These are phyloP conservation scores for Oceanites oceanicus DNA, from an alignment of 2,113 vertebrate species.

Conservation along the genomic window DNA sequence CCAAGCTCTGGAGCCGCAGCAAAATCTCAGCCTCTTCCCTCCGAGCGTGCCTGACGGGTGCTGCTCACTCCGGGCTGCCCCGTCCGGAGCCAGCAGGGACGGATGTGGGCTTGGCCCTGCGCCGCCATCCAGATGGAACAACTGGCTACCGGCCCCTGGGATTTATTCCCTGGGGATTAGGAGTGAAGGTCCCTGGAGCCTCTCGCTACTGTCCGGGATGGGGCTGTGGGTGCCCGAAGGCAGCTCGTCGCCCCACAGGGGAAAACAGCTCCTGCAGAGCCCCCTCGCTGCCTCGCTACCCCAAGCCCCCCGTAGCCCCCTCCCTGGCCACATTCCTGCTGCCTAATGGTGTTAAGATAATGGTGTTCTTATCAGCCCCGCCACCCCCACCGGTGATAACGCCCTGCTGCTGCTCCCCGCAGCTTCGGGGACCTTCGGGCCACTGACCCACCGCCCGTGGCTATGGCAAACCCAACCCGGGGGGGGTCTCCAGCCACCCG, in stretches of 20 bases:
- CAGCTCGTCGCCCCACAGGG: neutral
- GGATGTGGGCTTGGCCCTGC: neutral
- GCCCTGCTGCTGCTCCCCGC: neutral
- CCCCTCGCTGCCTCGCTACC: neutral
- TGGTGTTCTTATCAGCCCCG: neutral
- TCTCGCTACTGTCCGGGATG: neutral
- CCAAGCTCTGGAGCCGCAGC: neutral
- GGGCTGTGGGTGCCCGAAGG: neutral
- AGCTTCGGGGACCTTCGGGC: neutral
- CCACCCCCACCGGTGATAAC: neutral
- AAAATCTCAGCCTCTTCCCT: too few species aligned
- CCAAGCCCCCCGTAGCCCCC: neutral
- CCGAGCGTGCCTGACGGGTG: rapidly evolving
- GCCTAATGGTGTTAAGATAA: neutral
- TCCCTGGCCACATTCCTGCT: neutral
- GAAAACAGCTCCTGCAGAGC: neutral
- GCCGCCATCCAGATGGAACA: neutral
- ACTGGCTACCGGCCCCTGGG: neutral
- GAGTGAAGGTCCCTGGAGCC: neutral
- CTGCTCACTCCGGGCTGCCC: neutral
- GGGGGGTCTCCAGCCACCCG: neutral
- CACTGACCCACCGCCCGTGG: neutral
- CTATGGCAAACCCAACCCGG: neutral
- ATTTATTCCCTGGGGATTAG: too few species aligned
- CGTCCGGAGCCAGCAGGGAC: rapidly evolving